Conservation (phyloP, 1,140 invertebrate species). For the Drosophila dunni region DNA sequence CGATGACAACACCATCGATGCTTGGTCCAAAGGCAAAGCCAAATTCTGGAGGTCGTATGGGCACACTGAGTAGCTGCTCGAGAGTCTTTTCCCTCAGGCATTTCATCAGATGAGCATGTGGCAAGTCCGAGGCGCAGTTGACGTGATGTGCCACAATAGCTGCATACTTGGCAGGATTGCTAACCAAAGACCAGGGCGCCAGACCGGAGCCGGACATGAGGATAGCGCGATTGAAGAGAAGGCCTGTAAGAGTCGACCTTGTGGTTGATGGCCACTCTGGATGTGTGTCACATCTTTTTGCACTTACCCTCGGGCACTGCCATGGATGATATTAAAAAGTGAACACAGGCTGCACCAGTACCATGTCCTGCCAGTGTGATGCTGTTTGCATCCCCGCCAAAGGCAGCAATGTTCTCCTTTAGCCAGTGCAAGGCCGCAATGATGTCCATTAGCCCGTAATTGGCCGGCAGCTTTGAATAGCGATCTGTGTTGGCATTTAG, state of each 20-base stretch:
- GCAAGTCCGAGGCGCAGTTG: conserved; percentile 92
- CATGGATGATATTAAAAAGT: conserved; percentile 96
- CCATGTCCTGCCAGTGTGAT: conserved; percentile 98
- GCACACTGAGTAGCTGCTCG: conserved; percentile 89
- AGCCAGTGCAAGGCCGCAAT: conserved; percentile 97
- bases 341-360: conserved; percentile 96
- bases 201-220: conserved; percentile 98
- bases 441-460: conserved; percentile 98
- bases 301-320: conserved; percentile 95
- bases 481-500: conserved; percentile 94
- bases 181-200: conserved; percentile 95
- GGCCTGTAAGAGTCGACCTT: conserved; percentile 86
- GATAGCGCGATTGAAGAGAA: conserved; percentile 96
- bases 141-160: conserved; percentile 93
- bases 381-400: conserved; percentile 95
- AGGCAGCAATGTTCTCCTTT: conserved; percentile 96
- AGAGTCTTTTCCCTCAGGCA: conserved; percentile 93
- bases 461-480: conserved; percentile 92
- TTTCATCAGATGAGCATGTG: conserved; percentile 90
- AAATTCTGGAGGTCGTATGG: conserved; percentile 92
- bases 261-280: not conserved
- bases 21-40: conserved; percentile 95
- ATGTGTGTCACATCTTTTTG: conserved; percentile 44
- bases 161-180: conserved; percentile 94
- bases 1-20: conserved; percentile 93